Conservation (phyloP, 1,140 invertebrate species). For the Chymomyza costata region DNA sequence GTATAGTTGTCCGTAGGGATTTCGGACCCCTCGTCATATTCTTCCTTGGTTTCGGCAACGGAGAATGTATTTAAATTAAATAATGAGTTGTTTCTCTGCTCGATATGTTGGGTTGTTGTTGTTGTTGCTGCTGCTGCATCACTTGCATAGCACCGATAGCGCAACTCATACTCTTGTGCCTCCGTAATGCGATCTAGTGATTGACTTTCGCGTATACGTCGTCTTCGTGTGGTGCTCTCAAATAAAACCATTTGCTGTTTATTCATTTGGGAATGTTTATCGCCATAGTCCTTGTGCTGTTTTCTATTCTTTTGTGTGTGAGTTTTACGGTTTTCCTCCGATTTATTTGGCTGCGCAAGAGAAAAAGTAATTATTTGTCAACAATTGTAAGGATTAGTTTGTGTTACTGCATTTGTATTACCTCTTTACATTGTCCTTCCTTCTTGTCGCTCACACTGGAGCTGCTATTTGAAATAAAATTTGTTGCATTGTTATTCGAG, state of each 20-base stretch:
- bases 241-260: conserved; percentile 30
- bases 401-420: conserved; percentile 4
- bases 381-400: not conserved
- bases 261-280: conserved; percentile 57
- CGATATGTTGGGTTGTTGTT: conserved; percentile 47
- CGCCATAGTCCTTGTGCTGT: conserved; percentile 57
- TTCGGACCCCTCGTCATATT: conserved; percentile 55
- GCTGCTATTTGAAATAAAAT: conserved; percentile 56
- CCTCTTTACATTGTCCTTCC: conserved; percentile 59
- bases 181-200: conserved; percentile 89
- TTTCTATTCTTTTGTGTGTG: conserved; percentile 58
- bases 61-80: conserved; percentile 60
- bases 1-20: conserved; percentile 30
- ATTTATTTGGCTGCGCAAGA: conserved; percentile 59
- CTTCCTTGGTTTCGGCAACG: conserved; percentile 64
- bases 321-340: conserved; percentile 59
- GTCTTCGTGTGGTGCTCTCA: conserved; percentile 72
- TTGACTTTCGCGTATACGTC: conserved; percentile 85
- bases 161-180: conserved; percentile 81
- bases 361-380: not conserved
- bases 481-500: conserved; percentile 45
- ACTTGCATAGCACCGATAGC: conserved; percentile 59
- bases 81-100: conserved; percentile 64
- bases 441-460: conserved; percentile 57
- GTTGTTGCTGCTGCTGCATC: conserved; percentile 33